These are phyloP conservation scores for Nomada ferruginata DNA, from an alignment of 2,888 invertebrate species.

Conservation along the genomic window DNA sequence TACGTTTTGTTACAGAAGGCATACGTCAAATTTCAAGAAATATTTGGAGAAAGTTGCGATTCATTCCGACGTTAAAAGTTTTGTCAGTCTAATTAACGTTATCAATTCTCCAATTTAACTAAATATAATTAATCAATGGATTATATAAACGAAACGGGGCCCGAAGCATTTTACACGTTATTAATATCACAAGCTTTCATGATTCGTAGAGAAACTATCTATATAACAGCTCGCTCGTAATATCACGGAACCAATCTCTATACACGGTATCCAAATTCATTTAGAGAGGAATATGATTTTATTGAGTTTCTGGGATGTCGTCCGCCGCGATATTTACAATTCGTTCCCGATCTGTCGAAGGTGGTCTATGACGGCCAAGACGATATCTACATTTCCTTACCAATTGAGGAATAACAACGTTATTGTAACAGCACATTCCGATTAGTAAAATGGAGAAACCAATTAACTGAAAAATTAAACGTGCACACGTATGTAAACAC, in stretches of 20 bases:
- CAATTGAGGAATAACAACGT: constrained; percentile 84
- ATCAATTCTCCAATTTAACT: neutral
- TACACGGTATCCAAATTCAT: constrained; percentile 3
- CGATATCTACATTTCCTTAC: constrained; percentile 71
- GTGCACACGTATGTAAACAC: neutral
- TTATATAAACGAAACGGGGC: neutral
- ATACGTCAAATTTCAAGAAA: neutral
- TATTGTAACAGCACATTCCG: constrained; percentile 94
- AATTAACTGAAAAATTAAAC: constrained; percentile 85
- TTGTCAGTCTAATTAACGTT: neutral
- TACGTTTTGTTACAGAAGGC: constrained; percentile 4
- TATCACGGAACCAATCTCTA: constrained; percentile 4
- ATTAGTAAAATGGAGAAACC: constrained; percentile 91
- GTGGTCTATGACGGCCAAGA: constrained; percentile 75
- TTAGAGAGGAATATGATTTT: constrained; percentile 12
- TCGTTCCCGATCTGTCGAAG: constrained; percentile 73
- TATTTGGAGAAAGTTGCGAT: neutral
- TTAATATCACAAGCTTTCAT: constrained; percentile 49
- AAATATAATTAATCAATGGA: neutral
- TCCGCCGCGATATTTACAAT: constrained; percentile 80
- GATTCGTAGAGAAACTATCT: constrained; percentile 31
- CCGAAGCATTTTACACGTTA: constrained; percentile 27
- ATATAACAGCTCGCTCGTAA: constrained; percentile 20
- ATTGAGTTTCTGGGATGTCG: constrained; percentile 72
- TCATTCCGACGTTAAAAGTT: neutral